Evolutionary conservation across 2,113 vertebrate species (phyloP), one percentile per base, ranked within the genome.

Genomic region (Cercopithecus mona): DNA sequence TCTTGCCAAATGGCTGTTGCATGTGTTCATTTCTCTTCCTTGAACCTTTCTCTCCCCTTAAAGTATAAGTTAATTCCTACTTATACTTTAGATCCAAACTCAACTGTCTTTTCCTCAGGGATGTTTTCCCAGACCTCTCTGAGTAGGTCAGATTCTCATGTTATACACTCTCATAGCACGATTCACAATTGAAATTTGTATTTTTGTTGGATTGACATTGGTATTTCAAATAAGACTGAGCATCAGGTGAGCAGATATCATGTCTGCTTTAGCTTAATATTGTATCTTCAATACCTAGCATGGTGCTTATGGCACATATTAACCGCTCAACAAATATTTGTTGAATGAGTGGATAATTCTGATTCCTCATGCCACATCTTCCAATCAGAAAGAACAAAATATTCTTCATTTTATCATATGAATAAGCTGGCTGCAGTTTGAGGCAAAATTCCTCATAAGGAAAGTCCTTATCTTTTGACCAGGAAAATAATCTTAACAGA

Each of bases 161-260:
- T 86, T 96, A 18, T 73, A 80, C 1, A 70, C 17, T 57, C 40
- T 70, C 13, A 61, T 5, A 38, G 48, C 38, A 52, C 43, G 88
- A 59, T 79, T 70, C 23, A 70, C 10, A 72, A 4, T 92, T 75
- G 70, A 13, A 40, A 75, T 64, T 88, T 94, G 50, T 72, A 83
- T 95, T 96, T 72, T 73, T 61, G n/a, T 70, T 86, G 83, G 64
- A 20, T 88, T 61, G 84, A 78, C 5, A 52, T 88, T 55, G 94
- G 5, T 83, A 43, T 96, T 35, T 78, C 13, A 92, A 52, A 48
- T 94, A 61, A 93, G 6, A 52, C 64, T 87, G 57, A 96, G 25
- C 20, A 88, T 14, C 6, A 78, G 57, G 25, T 88, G 30, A 50
- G 17, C 16, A 92, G 89, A 84, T 94, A 45, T 25, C 17, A 2